Percentiles rank a stretch among this genome's conserved stretches.
These are phyloP conservation scores for Nephotettix cincticeps DNA, from an alignment of 1,140 invertebrate genomes.

Conservation along the genomic window DNA sequence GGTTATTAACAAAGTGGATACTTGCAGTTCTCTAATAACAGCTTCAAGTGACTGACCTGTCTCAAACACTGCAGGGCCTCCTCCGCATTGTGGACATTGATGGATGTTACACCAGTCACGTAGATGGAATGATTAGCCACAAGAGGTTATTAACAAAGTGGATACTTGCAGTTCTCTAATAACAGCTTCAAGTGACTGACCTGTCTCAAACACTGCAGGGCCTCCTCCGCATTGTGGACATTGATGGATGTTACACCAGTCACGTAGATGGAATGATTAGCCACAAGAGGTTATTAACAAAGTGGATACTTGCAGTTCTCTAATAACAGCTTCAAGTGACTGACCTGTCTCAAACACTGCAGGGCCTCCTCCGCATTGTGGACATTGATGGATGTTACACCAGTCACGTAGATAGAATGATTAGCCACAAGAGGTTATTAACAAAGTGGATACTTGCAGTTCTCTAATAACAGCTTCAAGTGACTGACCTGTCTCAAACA, in stretches of 20 bases:
- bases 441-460: too few relatives aligned
- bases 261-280: conserved; percentile 86
- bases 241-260: conserved; percentile 82
- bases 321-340: too few relatives aligned
- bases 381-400: conserved; percentile 80
- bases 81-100: conserved; percentile 70
- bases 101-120: conserved; percentile 83
- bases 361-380: conserved; percentile 79
- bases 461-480: too few relatives aligned
- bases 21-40: too few relatives aligned
- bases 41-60: too few relatives aligned
- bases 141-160: too few relatives aligned
- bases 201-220: conserved; percentile 79
- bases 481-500: conserved; percentile 82
- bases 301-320: too few relatives aligned
- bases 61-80: conserved; percentile 86
- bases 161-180: too few relatives aligned
- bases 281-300: too few relatives aligned
- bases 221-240: conserved; percentile 77
- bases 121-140: conserved; percentile 89
- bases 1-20: too few relatives aligned
- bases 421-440: too few relatives aligned
- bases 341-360: conserved; percentile 78
- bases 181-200: too few relatives aligned
- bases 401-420: conserved; percentile 90